These are phyloP conservation scores for Halcyon senegalensis DNA, from an alignment of 2,113 vertebrate species.

Conservation along the genomic window DNA sequence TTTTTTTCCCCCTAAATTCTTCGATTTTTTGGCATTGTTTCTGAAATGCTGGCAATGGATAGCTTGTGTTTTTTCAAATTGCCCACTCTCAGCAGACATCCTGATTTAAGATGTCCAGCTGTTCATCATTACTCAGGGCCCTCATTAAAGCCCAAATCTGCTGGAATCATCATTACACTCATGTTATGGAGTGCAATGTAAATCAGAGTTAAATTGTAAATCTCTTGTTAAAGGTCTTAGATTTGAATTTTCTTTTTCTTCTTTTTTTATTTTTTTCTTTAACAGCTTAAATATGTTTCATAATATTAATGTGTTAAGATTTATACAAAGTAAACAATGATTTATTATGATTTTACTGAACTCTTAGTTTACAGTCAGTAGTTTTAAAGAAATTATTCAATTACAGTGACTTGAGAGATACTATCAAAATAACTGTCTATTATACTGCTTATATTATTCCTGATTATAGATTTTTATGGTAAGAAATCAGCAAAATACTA, in stretches of 20 bases:
- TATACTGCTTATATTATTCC: neutral
- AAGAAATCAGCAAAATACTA: neutral
- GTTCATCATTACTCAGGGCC: slow-evolving; percentile 54
- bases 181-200: neutral
- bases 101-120: slow-evolving; percentile 66
- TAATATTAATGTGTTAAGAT: neutral
- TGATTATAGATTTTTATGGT: neutral
- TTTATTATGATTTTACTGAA: neutral
- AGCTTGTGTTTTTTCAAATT: slow-evolving; percentile 48
- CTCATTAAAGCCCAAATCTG: slow-evolving; percentile 57
- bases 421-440: neutral
- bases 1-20: neutral
- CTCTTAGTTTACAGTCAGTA: neutral
- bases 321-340: neutral
- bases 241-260: neutral
- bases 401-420: neutral
- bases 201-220: slow-evolving; percentile 23
- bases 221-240: neutral
- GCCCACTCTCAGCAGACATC: slow-evolving; percentile 55
- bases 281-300: neutral
- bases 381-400: neutral
- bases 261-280: too few species aligned
- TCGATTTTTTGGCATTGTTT: slow-evolving; percentile 29
- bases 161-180: slow-evolving; percentile 55
- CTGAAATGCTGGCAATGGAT: slow-evolving; percentile 33